Base-by-base conservation (phyloP, 2,113 vertebrate genomes). In the Cyanoderma ruficeps region DNA sequence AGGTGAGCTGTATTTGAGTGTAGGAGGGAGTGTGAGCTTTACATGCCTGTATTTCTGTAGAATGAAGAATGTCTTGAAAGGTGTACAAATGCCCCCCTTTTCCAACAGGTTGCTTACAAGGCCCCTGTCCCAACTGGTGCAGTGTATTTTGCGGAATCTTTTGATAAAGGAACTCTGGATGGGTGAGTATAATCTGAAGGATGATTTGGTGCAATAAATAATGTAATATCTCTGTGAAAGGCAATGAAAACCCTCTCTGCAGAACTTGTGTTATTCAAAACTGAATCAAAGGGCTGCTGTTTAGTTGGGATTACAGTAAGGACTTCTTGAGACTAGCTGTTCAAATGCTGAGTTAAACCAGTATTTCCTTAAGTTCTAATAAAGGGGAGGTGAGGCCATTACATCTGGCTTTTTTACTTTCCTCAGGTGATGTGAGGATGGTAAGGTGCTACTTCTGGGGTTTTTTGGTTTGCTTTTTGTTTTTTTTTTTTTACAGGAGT, bases 61-160 rank as follows among this genome's bases (percentile, higher is more conserved):
- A 39, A 46, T 7, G 31, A 30, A 44, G 23, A 75, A 57, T 15
- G 6, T 47, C 27, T 65, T 64, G 60, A 70, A 94, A 74, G n/a
- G 15, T 83, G 13, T 14, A 15, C 79, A 57, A 87, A 77, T 41
- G 50, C 52, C 57, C 83, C 67, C 76, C 6, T 97, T 90, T 39
- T 89, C 46, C 27, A 28, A 81, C 77, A 99, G 99, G 99, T 99
- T 83, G 99, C 98, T 64, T 99, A 99, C 96, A 99, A 98, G 90
- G 98, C 99, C 39, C 99, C 99, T 5, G 98, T 99, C 96, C 99
- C 99, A 21, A 99, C 98, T 68, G 99, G 99, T 17, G 99, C 99
- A 80, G 98, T 99, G 52, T 99, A 98, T 97, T 99, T 99, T 90
- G 99, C 95, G 0, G 99, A 99, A 91, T 98, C 99, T 12, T 99